Percentiles rank a stretch among this genome's conserved stretches.
These are phyloP conservation scores for Hedya salicella DNA, from an alignment of 2,888 invertebrate species.

Conservation along the genomic window DNA sequence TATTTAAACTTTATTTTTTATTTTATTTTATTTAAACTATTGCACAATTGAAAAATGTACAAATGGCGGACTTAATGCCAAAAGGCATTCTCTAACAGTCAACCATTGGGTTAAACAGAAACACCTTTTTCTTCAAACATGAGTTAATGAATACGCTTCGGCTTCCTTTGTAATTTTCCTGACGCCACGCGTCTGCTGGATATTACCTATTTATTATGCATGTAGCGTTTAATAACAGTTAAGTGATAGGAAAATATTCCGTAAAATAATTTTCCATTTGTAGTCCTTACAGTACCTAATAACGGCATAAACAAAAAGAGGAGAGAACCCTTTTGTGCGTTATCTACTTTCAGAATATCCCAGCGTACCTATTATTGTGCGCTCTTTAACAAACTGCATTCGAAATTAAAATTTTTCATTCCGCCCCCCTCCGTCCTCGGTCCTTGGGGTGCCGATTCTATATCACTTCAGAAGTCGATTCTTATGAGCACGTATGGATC, in stretches of 20 bases:
- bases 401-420: slow-evolving; percentile 84
- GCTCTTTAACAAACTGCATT: slow-evolving; percentile 84
- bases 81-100: too few relatives aligned
- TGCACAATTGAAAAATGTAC: too few relatives aligned
- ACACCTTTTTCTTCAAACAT: too few relatives aligned
- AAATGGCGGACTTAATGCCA: too few relatives aligned
- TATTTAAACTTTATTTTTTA: too few relatives aligned
- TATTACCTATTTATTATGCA: too few relatives aligned
- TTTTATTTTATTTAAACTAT: too few relatives aligned
- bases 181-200: too few relatives aligned
- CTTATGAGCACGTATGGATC: slow-evolving; percentile 24
- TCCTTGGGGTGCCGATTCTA: slow-evolving; percentile 50
- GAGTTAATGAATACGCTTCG: too few relatives aligned
- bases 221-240: too few relatives aligned
- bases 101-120: too few relatives aligned
- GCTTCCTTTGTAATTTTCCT: too few relatives aligned
- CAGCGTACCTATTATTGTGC: slow-evolving; percentile 72
- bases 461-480: slow-evolving; percentile 38
- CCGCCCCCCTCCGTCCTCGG: slow-evolving; percentile 56
- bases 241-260: not conserved
- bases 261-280: slow-evolving; percentile 9
- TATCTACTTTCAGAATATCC: slow-evolving; percentile 72
- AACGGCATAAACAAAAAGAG: slow-evolving; percentile 65
- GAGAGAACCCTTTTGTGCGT: slow-evolving; percentile 74
- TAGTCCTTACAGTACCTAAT: slow-evolving; percentile 41